These are phyloP conservation scores for Gallinago nigripennis DNA, from an alignment of 2,797 vertebrate species.

Conservation along the genomic window DNA sequence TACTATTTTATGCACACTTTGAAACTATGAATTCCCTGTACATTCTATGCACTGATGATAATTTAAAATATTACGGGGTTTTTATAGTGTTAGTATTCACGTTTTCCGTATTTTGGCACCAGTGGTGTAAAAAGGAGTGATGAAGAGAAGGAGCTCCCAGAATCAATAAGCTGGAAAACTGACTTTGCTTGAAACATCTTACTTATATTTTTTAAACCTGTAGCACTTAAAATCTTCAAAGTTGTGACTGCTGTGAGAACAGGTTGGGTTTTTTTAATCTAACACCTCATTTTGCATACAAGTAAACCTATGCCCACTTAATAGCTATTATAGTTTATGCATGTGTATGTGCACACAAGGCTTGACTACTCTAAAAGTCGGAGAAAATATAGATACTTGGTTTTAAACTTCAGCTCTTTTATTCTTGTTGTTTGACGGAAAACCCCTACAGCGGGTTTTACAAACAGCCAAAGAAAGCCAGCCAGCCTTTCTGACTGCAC, in stretches of 20 bases:
- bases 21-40: background rate
- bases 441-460: background rate
- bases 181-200: background rate
- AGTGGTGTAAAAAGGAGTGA: background rate
- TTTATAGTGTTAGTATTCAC: background rate
- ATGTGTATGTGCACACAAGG: background rate
- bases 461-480: background rate
- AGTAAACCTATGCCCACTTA: background rate
- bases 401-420: background rate
- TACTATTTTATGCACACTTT: background rate
- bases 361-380: background rate
- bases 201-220: background rate
- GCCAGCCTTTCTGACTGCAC: background rate
- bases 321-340: background rate
- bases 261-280: background rate
- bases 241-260: background rate
- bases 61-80: background rate
- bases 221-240: background rate
- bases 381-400: background rate
- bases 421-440: background rate
- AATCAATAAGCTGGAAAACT: background rate
- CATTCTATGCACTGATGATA: background rate
- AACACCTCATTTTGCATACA: background rate
- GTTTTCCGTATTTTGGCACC: background rate
- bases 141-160: background rate